Conservation (phyloP, 1,140 invertebrate species). For the Panagrolaimus sp. region DNA sequence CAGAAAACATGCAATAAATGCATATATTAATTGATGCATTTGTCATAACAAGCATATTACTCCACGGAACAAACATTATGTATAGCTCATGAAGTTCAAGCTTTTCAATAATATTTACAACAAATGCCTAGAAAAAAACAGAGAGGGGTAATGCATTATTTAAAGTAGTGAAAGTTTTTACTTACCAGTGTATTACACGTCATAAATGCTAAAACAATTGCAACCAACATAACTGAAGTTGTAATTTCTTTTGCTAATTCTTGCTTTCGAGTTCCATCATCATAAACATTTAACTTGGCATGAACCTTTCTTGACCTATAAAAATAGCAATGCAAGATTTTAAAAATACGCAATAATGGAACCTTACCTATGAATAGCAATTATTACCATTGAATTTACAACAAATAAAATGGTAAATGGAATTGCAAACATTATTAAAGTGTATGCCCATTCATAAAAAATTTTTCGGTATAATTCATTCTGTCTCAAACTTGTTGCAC, state of each 20-base stretch:
- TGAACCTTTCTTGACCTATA: constrained; percentile 41
- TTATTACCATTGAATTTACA: constrained; percentile 46
- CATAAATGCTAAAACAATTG: constrained; percentile 50
- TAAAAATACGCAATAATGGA: constrained; percentile 1
- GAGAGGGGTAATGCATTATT: too few species aligned
- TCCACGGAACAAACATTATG: constrained; percentile 22
- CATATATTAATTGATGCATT: constrained; percentile 39
- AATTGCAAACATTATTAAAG: constrained; percentile 42
- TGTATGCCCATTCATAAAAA: constrained; percentile 46
- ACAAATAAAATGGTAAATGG: constrained; percentile 42
- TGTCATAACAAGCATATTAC: constrained; percentile 31
- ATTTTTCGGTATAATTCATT: constrained; percentile 41
- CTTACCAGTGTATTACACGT: constrained; percentile 48
- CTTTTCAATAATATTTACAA: constrained; percentile 40
- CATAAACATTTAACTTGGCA: constrained; percentile 47
- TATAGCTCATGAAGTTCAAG: constrained; percentile 17
- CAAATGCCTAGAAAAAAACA: constrained; percentile 31
- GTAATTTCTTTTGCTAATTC: constrained; percentile 52
- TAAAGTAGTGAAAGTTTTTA: background rate
- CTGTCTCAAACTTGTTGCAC: constrained; percentile 27
- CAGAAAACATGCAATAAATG: constrained; percentile 38
- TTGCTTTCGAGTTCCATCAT: constrained; percentile 44
- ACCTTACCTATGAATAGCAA: constrained; percentile 43
- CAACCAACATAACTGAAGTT: constrained; percentile 51
- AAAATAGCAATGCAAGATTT: constrained; percentile 3